Evolutionary conservation across 2,113 vertebrate species (phyloP).

Genomic region (Dendrocopos noguchii): DNA sequence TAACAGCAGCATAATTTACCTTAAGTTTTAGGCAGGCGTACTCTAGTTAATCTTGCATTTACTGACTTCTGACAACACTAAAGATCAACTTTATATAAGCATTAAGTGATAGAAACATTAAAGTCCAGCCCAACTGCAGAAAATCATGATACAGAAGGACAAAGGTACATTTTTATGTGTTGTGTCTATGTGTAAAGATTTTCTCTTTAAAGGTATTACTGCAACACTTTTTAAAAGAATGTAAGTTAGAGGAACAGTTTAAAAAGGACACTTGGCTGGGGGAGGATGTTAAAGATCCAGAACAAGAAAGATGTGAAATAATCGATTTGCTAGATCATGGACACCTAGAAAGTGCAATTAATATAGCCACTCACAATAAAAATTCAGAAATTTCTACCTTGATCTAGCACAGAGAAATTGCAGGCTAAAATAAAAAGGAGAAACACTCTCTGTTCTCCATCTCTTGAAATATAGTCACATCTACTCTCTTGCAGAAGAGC

Average conservation of each 20-base stretch:
- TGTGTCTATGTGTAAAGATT: not conserved
- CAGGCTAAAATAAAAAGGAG: not conserved
- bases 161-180: not conserved
- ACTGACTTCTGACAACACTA: not conserved
- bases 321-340: not conserved
- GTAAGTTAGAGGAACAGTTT: not conserved
- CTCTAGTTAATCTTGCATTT: not conserved
- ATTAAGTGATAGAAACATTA: not conserved
- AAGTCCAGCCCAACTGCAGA: not conserved
- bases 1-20: not conserved
- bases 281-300: not conserved
- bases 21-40: not conserved
- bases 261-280: not conserved
- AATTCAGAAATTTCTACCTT: accelerated
- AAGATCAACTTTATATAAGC: not conserved
- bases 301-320: not conserved
- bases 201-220: not conserved
- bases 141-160: not conserved
- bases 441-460: not conserved
- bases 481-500: not conserved
- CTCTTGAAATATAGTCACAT: not conserved
- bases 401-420: not conserved
- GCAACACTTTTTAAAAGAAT: not conserved
- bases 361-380: not conserved
- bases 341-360: not conserved